These are phyloP conservation scores for Aplidium turbinatum DNA, from an alignment of 23 tunicate species.

Conservation along the genomic window DNA sequence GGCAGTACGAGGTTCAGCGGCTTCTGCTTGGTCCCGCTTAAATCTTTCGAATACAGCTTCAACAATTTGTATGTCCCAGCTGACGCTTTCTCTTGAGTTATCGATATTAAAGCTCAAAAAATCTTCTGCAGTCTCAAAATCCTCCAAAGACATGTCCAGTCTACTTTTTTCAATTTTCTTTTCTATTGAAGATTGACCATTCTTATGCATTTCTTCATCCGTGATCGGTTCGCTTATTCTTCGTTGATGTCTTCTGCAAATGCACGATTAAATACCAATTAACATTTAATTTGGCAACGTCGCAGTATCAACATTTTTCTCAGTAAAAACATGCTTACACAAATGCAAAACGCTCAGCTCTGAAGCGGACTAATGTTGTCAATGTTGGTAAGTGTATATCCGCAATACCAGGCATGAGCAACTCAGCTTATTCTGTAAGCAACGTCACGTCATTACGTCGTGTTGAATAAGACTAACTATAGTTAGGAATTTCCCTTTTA, in stretches of 20 bases:
- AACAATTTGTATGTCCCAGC: conserved; percentile 88
- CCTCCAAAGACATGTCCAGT: not conserved
- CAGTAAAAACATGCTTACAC: too few relatives aligned
- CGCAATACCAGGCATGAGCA: too few relatives aligned
- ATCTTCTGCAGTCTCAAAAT: conserved; percentile 52
- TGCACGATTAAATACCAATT: not conserved
- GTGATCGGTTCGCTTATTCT: conserved; percentile 78
- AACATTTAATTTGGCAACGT: too few relatives aligned
- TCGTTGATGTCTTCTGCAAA: conserved; percentile 64
- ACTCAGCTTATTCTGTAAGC: too few relatives aligned
- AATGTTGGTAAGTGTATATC: too few relatives aligned
- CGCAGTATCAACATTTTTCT: too few relatives aligned
- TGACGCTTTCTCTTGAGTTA: conserved; percentile 68
- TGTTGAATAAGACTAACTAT: too few relatives aligned
- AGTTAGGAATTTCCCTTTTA: too few relatives aligned
- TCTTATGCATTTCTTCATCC: conserved; percentile 30
- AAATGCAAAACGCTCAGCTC: too few relatives aligned
- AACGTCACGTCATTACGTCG: too few relatives aligned
- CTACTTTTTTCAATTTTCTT: not conserved
- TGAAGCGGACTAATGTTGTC: too few relatives aligned
- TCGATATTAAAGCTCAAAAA: conserved; percentile 56
- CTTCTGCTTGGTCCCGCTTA: conserved; percentile 17
- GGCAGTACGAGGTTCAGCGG: not conserved
- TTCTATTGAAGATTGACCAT: conserved; percentile 11
- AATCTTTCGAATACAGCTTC: conserved; percentile 78